These are phyloP conservation scores for Koerneria pararmatus DNA, from an alignment of 2,888 invertebrate species.

Conservation along the genomic window DNA sequence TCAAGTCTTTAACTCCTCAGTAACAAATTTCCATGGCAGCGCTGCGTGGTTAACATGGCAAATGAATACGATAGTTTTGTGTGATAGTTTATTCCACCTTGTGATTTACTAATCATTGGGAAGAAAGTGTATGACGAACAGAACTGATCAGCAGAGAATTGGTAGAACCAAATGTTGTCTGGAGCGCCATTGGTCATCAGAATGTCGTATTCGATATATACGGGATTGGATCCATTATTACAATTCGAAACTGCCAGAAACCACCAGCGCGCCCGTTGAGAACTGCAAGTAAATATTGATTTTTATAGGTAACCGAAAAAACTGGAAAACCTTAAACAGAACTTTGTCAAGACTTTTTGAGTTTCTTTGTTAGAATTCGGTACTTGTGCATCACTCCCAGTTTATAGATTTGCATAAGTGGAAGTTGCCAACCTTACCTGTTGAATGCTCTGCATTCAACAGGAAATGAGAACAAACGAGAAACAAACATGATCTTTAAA, in stretches of 20 bases:
- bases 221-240: conserved; percentile 27
- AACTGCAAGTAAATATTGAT: conserved; percentile 67
- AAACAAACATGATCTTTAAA: no score
- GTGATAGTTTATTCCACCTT: no score
- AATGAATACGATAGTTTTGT: no score
- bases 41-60: no score
- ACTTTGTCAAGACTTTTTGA: neutral
- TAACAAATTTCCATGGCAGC: no score
- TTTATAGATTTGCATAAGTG: neutral
- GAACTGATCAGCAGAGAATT: conserved; percentile 91
- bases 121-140: conserved; percentile 78
- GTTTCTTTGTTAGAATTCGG: neutral
- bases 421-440: neutral
- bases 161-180: conserved; percentile 79
- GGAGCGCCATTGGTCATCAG: conserved; percentile 79
- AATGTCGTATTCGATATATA: conserved; percentile 70
- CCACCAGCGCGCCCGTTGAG: conserved; percentile 87
- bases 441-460: no score
- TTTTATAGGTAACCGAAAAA: conserved; percentile 4
- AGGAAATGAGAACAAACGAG: no score
- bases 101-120: no score
- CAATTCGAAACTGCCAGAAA: conserved; percentile 82
- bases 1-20: no score
- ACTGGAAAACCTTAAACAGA: conserved; percentile 18
- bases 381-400: neutral